Conservation (phyloP, 2,113 vertebrate genomes). For the Malaclemys terrapin region DNA sequence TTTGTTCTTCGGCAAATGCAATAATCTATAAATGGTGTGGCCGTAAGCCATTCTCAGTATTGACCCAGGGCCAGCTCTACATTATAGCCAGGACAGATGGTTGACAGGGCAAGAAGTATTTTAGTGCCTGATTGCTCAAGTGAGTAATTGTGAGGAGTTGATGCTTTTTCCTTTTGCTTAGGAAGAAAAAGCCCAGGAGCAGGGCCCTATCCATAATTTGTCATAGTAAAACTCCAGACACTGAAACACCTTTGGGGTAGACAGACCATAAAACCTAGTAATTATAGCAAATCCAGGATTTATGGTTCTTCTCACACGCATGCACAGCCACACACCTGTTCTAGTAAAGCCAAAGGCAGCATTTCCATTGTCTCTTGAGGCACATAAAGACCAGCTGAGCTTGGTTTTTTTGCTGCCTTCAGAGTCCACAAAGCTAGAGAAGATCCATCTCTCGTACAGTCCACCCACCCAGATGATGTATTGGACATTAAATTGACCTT, state of each 20-base stretch:
- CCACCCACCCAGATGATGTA: not conserved
- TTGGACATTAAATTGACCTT: not conserved
- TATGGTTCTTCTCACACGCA: not conserved
- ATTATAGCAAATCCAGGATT: not conserved
- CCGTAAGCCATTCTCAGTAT: not conserved
- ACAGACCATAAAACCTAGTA: not conserved
- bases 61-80: not conserved
- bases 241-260: not conserved
- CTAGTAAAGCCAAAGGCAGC: not conserved
- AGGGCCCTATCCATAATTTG: not conserved
- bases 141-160: not conserved
- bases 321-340: not conserved
- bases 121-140: not conserved
- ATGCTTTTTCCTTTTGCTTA: too few species aligned
- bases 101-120: not conserved
- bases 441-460: not conserved
- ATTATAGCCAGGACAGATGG: not conserved
- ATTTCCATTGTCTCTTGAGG: not conserved
- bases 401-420: not conserved
- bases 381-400: not conserved
- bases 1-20: not conserved
- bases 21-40: not conserved
- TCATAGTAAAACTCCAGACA: not conserved
- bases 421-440: not conserved
- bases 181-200: not conserved